Evolutionary conservation across 2,888 invertebrate genomes (phyloP), one percentile per base, ranked within the genome.

Genomic region (Lasioglossum vierecki): DNA sequence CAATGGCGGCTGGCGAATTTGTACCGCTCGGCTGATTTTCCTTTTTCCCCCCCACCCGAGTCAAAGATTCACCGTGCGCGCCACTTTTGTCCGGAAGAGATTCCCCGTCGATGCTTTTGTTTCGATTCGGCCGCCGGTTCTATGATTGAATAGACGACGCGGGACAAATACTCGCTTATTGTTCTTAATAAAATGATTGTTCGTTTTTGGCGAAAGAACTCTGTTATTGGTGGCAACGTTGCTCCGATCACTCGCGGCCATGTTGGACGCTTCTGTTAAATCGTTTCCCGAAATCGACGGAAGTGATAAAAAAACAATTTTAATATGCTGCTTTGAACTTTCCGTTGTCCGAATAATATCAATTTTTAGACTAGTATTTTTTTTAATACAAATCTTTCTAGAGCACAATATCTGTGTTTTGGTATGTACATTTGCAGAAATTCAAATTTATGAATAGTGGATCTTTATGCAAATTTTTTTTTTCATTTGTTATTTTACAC

Each of bases 1-100:
- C 79, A 63, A 79, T 79, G 53, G 41, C 30, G 39, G 49, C 70
- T 70, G 13, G 60, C 49, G 73, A 86, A 85, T 60, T 82, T 77
- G 79, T 80, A 73, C 30, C 57, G 46, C 22, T 26, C n/a, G 41
- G 26, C 15, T 46, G 35, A 26, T 30, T 39, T 80, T 41, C 76
- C 57, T 75, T 74, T 49, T 70, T 71, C n/a, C 13, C 26, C 53
- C 35, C 30, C 15, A 2, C 15, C 60, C 15, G 41, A 83, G 72
- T 60, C 73, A 49, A 60, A 35, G 35, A 41, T 77, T 77, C 84
- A 60, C 76, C 66, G 30, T 35, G 76, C 68, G 18, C 22, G 41
- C 30, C n/a, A 44, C n/a, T 79, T n/a, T 71, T 44, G 53, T 63
- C 35, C 49, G 11, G 44, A 57, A 26, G 35, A 73, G 66, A 39